Conservation (phyloP, 2,113 vertebrate species). For the Istiophorus platypterus region DNA sequence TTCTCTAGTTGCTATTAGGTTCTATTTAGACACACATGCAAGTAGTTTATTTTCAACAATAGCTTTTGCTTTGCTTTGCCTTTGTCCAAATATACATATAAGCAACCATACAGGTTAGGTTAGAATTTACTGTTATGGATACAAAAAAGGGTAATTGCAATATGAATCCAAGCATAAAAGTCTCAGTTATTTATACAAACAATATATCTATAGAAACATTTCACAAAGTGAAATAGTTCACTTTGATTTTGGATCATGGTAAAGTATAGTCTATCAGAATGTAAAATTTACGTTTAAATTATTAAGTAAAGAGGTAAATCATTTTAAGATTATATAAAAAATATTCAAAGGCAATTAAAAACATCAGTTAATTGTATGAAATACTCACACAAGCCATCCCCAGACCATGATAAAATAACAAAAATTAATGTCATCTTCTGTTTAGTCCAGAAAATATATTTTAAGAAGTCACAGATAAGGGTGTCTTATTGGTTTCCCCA, state of each 20-base stretch:
- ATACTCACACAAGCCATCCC: constrained; percentile 14
- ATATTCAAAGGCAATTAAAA: neutral
- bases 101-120: neutral
- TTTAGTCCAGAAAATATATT: constrained; percentile 51
- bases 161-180: neutral
- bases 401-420: constrained; percentile 11
- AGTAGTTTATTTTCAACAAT: neutral
- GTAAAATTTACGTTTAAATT: neutral
- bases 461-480: constrained; percentile 59
- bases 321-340: neutral
- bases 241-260: neutral
- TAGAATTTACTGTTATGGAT: neutral
- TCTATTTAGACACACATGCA: neutral
- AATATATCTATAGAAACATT: neutral
- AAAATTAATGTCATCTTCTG: constrained; percentile 14
- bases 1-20: neutral
- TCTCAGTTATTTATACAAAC: neutral
- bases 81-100: neutral
- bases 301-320: neutral
- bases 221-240: neutral
- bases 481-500: constrained; percentile 63
- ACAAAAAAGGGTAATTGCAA: neutral
- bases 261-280: neutral
- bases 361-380: constrained; percentile 7
- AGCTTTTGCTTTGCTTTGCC: neutral